phyloP scores from a whole-genome alignment of 2,797 vertebrate species.

The Pipistrellus pygmaeus region DNA sequence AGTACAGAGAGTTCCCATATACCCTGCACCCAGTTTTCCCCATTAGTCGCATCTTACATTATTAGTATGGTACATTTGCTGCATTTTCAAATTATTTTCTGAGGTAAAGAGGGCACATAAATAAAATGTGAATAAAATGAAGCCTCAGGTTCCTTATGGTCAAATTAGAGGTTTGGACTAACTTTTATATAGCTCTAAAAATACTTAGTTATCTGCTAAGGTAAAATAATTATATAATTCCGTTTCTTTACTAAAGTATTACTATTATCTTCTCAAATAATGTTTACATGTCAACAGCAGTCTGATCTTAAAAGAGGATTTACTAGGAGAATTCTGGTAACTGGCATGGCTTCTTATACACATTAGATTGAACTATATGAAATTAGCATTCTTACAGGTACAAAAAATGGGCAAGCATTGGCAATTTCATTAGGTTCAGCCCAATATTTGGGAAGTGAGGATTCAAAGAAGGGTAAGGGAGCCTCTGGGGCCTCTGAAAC shows the following conservation, averaged over 20 bases:
- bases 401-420: slow-evolving; percentile 5
- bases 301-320: slow-evolving; percentile 47
- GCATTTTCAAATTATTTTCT: slow-evolving; percentile 30
- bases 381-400: slow-evolving; percentile 19
- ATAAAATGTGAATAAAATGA: slow-evolving; percentile 45
- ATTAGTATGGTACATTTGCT: neutral
- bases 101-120: neutral
- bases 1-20: neutral
- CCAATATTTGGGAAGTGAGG: neutral
- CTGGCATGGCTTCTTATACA: neutral
- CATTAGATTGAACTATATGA: slow-evolving; percentile 7
- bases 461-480: neutral
- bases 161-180: neutral
- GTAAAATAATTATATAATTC: slow-evolving; percentile 23
- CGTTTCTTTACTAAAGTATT: neutral
- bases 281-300: neutral
- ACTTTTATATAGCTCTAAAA: slow-evolving; percentile 30
- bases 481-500: neutral
- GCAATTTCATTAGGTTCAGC: slow-evolving; percentile 4
- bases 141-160: slow-evolving; percentile 36
- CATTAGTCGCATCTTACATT: neutral
- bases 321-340: slow-evolving; percentile 44
- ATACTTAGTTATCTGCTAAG: neutral
- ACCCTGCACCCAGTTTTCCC: neutral
- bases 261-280: slow-evolving; percentile 12